phyloP scores from a whole-genome alignment of 2,113 vertebrate genomes.

The human (Homo sapiens) region GRCh38 chr5:114596501-114597000 shows the following conservation, averaged over 20 bases:
- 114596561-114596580: not conserved
- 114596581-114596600: fast-evolving
- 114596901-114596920: no score
- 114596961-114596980: no score
- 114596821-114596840: no score
- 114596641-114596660: not conserved
- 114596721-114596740: fast-evolving
- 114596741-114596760: not conserved
- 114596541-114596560: not conserved
- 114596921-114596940: no score
- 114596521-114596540: not conserved
- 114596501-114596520: not conserved
- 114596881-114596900: no score
- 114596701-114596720: not conserved
- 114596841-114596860: no score
- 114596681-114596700: not conserved
- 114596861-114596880: no score
- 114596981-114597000: no score
- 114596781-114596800: no score
- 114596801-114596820: no score
- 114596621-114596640: not conserved
- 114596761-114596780: no score
- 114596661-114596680: not conserved
- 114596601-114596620: not conserved
- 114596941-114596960: no score